Conservation (phyloP, 2,888 invertebrate genomes). For the Macrosoma leucophasiata region DNA sequence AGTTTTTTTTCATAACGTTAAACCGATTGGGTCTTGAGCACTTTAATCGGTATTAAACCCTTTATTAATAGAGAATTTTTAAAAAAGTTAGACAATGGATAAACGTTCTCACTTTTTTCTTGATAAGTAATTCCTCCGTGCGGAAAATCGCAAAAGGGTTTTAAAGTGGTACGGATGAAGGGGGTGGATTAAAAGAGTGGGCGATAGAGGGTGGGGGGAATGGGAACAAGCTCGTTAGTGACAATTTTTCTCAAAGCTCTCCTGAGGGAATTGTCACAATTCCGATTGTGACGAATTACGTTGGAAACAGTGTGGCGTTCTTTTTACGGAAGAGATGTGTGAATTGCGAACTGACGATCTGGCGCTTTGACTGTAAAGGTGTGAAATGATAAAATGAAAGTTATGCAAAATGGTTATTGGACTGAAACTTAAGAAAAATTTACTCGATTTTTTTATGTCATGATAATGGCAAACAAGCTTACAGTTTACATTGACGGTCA, state of each 20-base stretch:
- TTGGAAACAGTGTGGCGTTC: constrained; percentile 48
- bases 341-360: constrained; percentile 12
- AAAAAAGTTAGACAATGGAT: constrained; percentile 52
- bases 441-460: no score
- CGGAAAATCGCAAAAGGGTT: constrained; percentile 70
- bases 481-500: no score
- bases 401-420: no score
- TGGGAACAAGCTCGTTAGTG: constrained; percentile 66
- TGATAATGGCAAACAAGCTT: no score
- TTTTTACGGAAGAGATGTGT: constrained; percentile 50
- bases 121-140: constrained; percentile 53
- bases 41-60: constrained; percentile 18
- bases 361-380: no score
- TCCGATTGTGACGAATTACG: constrained; percentile 71
- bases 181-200: constrained; percentile 58
- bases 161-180: constrained; percentile 61
- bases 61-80: constrained; percentile 37
- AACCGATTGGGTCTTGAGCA: constrained; percentile 1
- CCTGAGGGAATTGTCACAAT: constrained; percentile 67
- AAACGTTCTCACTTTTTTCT: constrained; percentile 52
- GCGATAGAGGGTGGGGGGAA: constrained; percentile 33
- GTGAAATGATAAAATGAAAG: no score
- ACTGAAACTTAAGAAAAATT: no score
- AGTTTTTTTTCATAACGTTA: no score
- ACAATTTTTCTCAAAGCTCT: constrained; percentile 73